Conservation (phyloP, 2,797 vertebrate genomes). For the Gymnodraco acuticeps region DNA sequence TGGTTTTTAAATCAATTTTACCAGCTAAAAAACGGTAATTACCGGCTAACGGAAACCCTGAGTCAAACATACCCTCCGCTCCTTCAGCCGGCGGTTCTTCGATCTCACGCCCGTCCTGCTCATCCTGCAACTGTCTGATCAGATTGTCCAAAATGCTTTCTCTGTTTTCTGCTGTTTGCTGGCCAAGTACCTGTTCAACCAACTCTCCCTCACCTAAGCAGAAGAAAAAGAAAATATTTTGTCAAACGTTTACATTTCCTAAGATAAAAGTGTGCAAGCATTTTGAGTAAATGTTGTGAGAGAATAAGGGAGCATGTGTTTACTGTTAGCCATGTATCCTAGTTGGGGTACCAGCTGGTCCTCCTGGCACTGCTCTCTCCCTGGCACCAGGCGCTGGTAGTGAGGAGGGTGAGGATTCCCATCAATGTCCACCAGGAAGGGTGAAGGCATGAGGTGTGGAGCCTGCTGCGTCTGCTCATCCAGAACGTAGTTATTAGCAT, state of each 20-base stretch:
- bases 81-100: slow-evolving; percentile 78
- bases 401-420: slow-evolving; percentile 95
- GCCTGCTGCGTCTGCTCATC: slow-evolving; percentile 99
- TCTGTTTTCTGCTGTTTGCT: slow-evolving; percentile 90
- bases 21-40: too few relatives aligned
- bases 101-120: slow-evolving; percentile 89
- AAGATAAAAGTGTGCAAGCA: background rate
- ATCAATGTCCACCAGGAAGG: slow-evolving; percentile 97
- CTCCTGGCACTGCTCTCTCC: slow-evolving; percentile 96
- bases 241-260: slow-evolving; percentile 7
- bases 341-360: slow-evolving; percentile 97
- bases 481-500: slow-evolving; percentile 97
- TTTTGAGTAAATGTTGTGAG: background rate
- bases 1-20: too few relatives aligned
- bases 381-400: slow-evolving; percentile 95
- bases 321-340: slow-evolving; percentile 96
- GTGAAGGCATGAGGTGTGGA: slow-evolving; percentile 98
- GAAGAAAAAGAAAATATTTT: background rate
- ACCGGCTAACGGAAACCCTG: too few relatives aligned
- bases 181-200: slow-evolving; percentile 97
- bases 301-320: slow-evolving; percentile 13
- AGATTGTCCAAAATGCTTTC: slow-evolving; percentile 93
- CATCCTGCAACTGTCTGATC: slow-evolving; percentile 93
- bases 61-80: slow-evolving; percentile 65
- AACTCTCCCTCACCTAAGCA: slow-evolving; percentile 94